Evolutionary conservation across 2,888 invertebrate species (phyloP).

Genomic region (Mythimna impura): DNA sequence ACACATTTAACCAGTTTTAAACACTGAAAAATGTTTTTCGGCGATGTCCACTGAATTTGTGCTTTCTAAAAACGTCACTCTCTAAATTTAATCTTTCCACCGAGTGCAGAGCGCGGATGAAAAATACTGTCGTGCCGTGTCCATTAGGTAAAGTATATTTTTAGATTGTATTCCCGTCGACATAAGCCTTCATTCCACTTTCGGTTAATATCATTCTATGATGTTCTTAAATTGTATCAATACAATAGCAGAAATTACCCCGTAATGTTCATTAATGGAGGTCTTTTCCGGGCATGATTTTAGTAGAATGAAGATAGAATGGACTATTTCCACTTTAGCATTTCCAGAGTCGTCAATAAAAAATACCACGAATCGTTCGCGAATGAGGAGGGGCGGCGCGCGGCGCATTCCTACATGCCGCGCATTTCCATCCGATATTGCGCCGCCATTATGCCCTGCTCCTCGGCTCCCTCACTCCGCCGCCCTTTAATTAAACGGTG

Average conservation of each 20-base stretch:
- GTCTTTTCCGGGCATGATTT: constrained; percentile 63
- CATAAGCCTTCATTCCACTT: constrained; percentile 72
- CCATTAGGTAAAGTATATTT: constrained; percentile 86
- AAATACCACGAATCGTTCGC: constrained; percentile 90
- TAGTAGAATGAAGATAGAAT: constrained; percentile 69
- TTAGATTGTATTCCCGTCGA: constrained; percentile 77
- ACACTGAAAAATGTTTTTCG: constrained; percentile 34
- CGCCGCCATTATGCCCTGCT: constrained; percentile 90
- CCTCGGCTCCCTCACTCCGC: constrained; percentile 81
- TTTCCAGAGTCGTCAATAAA: constrained; percentile 89
- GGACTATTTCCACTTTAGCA: constrained; percentile 81
- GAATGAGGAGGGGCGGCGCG: constrained; percentile 87
- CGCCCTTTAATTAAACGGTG: constrained; percentile 90
- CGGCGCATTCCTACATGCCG: constrained; percentile 91
- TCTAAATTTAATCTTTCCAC: constrained; percentile 85
- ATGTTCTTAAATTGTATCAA: constrained; percentile 48
- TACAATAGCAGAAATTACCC: constrained; percentile 25
- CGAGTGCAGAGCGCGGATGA: constrained; percentile 78
- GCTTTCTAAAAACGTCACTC: constrained; percentile 82
- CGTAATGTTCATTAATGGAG: constrained; percentile 34
- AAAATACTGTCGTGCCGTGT: constrained; percentile 84
- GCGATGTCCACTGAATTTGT: constrained; percentile 69
- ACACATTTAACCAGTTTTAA: constrained; percentile 23
- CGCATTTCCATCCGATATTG: constrained; percentile 91
- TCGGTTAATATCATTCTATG: constrained; percentile 52